Evolutionary conservation across 2,888 invertebrate species (phyloP).

Genomic region (Meliscaeva auricollis): DNA sequence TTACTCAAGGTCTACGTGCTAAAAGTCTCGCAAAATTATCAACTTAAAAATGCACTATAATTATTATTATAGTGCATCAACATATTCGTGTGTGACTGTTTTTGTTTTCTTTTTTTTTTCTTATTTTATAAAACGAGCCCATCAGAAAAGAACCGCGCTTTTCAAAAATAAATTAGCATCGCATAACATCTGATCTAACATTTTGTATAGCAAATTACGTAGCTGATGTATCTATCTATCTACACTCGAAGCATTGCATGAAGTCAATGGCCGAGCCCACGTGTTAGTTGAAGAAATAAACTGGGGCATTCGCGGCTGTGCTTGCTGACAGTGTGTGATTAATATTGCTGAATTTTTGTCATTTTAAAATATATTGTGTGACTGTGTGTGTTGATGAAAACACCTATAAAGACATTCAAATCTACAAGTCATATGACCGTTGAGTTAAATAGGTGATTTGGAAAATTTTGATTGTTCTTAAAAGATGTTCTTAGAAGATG

Average conservation of each 20-base stretch:
- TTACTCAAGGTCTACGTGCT: constrained; percentile 23
- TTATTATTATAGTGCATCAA: constrained; percentile 31
- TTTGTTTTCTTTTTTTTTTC: no score
- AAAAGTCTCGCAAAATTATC: constrained; percentile 18
- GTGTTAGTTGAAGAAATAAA: constrained; percentile 24
- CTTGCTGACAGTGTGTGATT: constrained; percentile 43
- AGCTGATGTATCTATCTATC: not conserved
- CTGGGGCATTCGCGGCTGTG: constrained; percentile 14
- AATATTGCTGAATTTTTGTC: constrained; percentile 37
- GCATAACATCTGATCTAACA: constrained; percentile 38
- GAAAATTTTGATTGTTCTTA: constrained; percentile 6
- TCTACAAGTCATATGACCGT: constrained; percentile 13
- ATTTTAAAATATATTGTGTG: not conserved
- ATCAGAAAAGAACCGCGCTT: constrained; percentile 31
- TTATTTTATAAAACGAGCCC: not conserved
- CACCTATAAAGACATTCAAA: not conserved
- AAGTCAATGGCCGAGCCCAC: constrained; percentile 44
- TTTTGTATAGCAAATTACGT: not conserved
- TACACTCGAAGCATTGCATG: constrained; percentile 3
- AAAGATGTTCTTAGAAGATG: not conserved
- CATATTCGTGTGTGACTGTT: constrained; percentile 27
- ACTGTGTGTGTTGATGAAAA: not conserved
- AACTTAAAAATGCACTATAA: not conserved
- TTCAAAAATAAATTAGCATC: constrained; percentile 29
- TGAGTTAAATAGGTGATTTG: not conserved